A percentile compares a stretch with the other conserved stretches of the same genome.
These are phyloP conservation scores for Laterallus jamaicensis DNA, from an alignment of 2,113 vertebrate genomes.

Conservation along the genomic window DNA sequence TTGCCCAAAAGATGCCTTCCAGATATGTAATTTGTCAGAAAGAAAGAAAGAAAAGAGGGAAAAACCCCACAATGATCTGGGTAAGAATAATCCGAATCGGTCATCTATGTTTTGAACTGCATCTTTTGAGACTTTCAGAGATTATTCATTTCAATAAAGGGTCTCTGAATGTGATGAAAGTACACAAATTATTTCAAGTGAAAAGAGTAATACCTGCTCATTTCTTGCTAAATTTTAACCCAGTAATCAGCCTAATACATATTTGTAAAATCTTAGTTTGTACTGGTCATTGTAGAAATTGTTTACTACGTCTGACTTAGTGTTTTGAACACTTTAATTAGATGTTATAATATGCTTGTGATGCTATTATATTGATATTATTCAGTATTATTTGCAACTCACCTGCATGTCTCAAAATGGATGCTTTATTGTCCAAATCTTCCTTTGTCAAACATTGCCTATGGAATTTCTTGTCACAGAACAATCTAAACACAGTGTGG, in stretches of 20 bases:
- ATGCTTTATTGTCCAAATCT: slow-evolving; percentile 67
- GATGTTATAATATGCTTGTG: not conserved
- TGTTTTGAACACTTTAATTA: not conserved
- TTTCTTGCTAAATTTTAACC: slow-evolving; percentile 42
- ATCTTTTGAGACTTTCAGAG: not conserved
- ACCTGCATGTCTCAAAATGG: slow-evolving; percentile 65
- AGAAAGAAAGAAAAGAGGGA: not conserved
- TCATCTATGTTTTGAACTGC: not conserved
- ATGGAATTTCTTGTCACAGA: slow-evolving; percentile 59
- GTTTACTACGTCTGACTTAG: not conserved
- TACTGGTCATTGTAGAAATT: slow-evolving; percentile 14
- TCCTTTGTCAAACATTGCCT: slow-evolving; percentile 61
- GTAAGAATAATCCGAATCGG: not conserved
- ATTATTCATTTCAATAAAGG: not conserved
- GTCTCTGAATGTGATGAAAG: not conserved
- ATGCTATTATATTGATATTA: not conserved
- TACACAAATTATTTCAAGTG: not conserved
- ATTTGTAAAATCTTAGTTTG: slow-evolving; percentile 39
- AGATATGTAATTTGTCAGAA: not conserved
- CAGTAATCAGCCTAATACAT: slow-evolving; percentile 26
- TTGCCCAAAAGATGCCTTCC: not conserved
- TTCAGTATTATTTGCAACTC: slow-evolving; percentile 63
- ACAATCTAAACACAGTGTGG: slow-evolving; percentile 53
- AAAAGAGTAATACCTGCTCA: not conserved
- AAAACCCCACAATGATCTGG: too few relatives aligned